Evolutionary conservation across 2,797 vertebrate genomes (phyloP).

Genomic region (Hypotaenidia okinawae): DNA sequence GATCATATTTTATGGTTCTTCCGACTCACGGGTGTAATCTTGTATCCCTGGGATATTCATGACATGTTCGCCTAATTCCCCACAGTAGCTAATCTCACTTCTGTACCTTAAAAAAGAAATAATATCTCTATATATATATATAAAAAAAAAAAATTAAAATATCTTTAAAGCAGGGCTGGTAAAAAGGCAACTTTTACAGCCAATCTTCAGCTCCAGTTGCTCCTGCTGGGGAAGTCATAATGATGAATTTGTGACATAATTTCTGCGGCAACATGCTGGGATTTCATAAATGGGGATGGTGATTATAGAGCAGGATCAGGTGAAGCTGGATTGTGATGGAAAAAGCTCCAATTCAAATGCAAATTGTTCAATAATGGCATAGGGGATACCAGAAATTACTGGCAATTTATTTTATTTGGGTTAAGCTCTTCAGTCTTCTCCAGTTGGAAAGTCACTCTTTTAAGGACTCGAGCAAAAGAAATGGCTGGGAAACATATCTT

Average conservation of each 20-base stretch:
- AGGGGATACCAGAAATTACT: conserved; percentile 73
- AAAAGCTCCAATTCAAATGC: conserved; percentile 71
- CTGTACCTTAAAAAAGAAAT: conserved; percentile 26
- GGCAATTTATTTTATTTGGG: conserved; percentile 75
- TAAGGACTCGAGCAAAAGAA: conserved; percentile 29
- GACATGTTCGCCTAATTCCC: conserved; percentile 25
- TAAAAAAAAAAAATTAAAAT: neutral
- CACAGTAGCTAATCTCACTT: conserved; percentile 20
- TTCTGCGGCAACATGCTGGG: conserved; percentile 52
- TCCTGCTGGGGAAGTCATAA: conserved; percentile 68
- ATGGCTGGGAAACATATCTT: conserved; percentile 9
- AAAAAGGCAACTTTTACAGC: conserved; percentile 56
- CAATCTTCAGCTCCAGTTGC: conserved; percentile 54
- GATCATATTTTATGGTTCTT: conserved; percentile 59
- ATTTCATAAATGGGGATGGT: conserved; percentile 69
- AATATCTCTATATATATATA: neutral
- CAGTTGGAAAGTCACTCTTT: conserved; percentile 15
- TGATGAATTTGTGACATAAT: conserved; percentile 65
- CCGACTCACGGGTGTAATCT: conserved; percentile 39
- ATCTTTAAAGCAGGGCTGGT: conserved; percentile 51
- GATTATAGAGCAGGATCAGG: conserved; percentile 73
- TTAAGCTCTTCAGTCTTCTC: conserved; percentile 62
- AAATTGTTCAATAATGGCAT: conserved; percentile 73
- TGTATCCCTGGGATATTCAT: conserved; percentile 51
- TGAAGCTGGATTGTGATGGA: conserved; percentile 71